Percentiles rank a stretch among this genome's conserved stretches.
Evolutionary conservation across 2,888 invertebrate genomes (phyloP).

Genomic region (Troglohyphantes excavatus): DNA sequence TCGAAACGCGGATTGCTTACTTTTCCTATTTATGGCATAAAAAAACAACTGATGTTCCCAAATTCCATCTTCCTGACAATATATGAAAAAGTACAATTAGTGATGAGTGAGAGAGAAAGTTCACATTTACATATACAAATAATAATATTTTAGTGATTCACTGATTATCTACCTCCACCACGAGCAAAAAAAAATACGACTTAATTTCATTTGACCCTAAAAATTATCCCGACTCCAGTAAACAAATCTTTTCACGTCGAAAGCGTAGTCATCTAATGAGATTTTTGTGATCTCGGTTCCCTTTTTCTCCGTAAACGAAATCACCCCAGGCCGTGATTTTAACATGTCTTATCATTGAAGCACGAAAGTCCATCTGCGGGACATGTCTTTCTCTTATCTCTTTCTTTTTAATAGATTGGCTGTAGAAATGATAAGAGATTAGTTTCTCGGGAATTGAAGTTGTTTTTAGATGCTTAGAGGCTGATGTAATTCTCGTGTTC

Average conservation of each 20-base stretch:
- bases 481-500: slow-evolving; percentile 23
- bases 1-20: no score
- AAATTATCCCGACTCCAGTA: background rate
- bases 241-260: background rate
- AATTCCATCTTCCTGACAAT: no score
- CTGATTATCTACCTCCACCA: no score
- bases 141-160: no score
- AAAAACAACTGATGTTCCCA: no score
- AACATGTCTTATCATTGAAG: background rate
- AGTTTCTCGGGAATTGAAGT: slow-evolving; percentile 8
- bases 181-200: no score
- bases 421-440: slow-evolving; percentile 16
- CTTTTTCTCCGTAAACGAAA: background rate
- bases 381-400: slow-evolving; percentile 3
- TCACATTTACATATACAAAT: no score
- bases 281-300: background rate
- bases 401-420: slow-evolving; percentile 20
- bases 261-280: background rate
- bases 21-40: no score
- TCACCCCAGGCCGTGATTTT: background rate
- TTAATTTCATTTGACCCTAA: no score
- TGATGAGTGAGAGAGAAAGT: no score
- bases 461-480: slow-evolving; percentile 30
- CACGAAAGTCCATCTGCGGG: background rate
- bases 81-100: no score